These are phyloP conservation scores for Alcedo atthis DNA, from an alignment of 2,797 vertebrate species.

Conservation along the genomic window DNA sequence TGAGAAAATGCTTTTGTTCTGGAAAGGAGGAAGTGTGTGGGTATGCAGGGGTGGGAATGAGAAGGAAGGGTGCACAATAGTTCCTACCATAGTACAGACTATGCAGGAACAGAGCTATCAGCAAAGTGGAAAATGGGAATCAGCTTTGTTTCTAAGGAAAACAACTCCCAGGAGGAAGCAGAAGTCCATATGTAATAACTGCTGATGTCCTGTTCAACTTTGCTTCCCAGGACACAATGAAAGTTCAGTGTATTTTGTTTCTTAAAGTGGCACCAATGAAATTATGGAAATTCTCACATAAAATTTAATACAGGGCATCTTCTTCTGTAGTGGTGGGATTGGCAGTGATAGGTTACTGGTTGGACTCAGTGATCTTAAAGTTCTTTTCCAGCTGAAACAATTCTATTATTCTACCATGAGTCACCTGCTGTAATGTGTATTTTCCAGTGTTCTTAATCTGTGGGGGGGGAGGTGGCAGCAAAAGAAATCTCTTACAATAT, in stretches of 20 bases:
- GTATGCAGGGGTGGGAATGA: not conserved
- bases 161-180: constrained; percentile 48
- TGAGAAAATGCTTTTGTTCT: constrained; percentile 54
- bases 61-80: constrained; percentile 40
- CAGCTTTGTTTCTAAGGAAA: constrained; percentile 58
- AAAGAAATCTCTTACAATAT: not conserved
- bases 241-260: constrained; percentile 9
- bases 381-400: too few species aligned
- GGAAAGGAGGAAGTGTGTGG: constrained; percentile 35
- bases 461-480: not conserved
- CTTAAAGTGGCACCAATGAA: constrained; percentile 20
- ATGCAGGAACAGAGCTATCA: constrained; percentile 39
- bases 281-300: not conserved
- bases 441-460: not conserved
- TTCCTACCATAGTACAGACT: not conserved
- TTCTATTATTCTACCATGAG: not conserved
- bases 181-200: constrained; percentile 37
- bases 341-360: too few species aligned
- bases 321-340: not conserved
- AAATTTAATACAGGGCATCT: not conserved
- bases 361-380: too few species aligned
- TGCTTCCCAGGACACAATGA: constrained; percentile 5
- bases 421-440: not conserved
- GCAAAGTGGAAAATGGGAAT: constrained; percentile 61
- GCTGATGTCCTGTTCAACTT: constrained; percentile 1